These are phyloP conservation scores for Sebastes nivosus DNA, from an alignment of 2,797 vertebrate genomes.

Conservation along the genomic window DNA sequence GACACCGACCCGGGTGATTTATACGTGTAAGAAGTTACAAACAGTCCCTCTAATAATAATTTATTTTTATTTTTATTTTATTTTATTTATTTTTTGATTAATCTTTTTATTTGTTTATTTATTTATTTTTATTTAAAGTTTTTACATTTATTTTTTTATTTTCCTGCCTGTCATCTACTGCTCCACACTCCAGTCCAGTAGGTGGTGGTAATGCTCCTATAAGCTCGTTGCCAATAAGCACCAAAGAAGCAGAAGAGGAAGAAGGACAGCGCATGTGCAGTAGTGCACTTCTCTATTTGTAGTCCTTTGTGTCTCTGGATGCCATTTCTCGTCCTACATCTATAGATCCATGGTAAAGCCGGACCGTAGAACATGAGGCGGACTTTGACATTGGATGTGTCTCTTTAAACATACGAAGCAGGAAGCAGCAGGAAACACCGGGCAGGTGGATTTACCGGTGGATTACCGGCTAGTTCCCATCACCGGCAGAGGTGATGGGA, in stretches of 20 bases:
- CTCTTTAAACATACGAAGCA: not conserved
- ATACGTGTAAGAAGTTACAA: no score
- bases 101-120: no score
- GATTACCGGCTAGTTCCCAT: not conserved
- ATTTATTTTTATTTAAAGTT: no score
- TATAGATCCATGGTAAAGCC: not conserved
- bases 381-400: not conserved
- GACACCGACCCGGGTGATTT: no score
- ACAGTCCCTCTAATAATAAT: no score
- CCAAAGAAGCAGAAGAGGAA: not conserved
- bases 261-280: not conserved
- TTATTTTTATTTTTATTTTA: no score
- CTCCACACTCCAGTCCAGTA: no score
- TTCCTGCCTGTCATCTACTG: no score
- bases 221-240: no score
- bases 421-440: slow-evolving; percentile 15
- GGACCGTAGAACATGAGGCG: not conserved
- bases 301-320: not conserved
- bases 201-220: fast-evolving
- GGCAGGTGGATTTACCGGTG: not conserved
- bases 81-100: no score
- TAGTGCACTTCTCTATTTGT: not conserved
- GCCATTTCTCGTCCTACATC: not conserved
- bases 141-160: fast-evolving
- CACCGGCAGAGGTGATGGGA: not conserved